A percentile compares a stretch with the other conserved stretches of the same genome.
Evolutionary conservation across 2,113 vertebrate genomes (phyloP).

Genomic region (Climacteris rufus): DNA sequence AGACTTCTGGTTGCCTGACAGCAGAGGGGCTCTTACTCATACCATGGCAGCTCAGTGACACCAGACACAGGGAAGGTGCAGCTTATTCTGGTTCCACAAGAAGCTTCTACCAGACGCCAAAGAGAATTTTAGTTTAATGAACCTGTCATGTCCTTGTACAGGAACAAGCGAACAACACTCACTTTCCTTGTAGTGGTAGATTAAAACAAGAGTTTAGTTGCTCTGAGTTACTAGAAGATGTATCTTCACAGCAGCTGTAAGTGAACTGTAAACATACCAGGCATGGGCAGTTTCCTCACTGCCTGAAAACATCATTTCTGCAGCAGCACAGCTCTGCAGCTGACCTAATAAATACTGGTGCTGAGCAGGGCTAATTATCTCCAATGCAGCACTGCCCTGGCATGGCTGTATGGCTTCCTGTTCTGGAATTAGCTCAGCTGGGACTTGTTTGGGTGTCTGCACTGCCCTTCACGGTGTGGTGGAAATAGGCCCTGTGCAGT

Average conservation of each 20-base stretch:
- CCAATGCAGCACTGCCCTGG: conserved; percentile 1
- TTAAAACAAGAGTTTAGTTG: not conserved
- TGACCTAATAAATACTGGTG: conserved; percentile 14
- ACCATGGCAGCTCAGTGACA: not conserved
- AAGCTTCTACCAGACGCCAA: not conserved
- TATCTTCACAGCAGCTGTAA: not conserved
- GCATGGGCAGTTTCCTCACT: not conserved
- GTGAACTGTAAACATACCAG: not conserved
- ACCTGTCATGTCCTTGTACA: not conserved
- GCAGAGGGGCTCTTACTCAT: not conserved
- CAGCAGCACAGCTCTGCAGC: not conserved
- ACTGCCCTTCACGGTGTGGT: conserved; percentile 28
- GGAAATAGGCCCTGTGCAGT: not conserved
- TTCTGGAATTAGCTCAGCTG: not conserved
- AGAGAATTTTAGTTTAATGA: not conserved
- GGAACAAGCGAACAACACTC: not conserved
- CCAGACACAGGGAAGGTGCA: not conserved
- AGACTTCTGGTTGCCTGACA: not conserved
- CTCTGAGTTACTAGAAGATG: not conserved
- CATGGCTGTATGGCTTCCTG: not conserved
- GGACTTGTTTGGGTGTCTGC: not conserved
- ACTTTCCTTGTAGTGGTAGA: not conserved
- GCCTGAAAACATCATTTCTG: not conserved
- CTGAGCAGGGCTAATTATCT: conserved; percentile 10
- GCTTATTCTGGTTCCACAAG: not conserved